Evolutionary conservation across 2,797 vertebrate genomes (phyloP).

Genomic region (Silurus lanzhouensis): DNA sequence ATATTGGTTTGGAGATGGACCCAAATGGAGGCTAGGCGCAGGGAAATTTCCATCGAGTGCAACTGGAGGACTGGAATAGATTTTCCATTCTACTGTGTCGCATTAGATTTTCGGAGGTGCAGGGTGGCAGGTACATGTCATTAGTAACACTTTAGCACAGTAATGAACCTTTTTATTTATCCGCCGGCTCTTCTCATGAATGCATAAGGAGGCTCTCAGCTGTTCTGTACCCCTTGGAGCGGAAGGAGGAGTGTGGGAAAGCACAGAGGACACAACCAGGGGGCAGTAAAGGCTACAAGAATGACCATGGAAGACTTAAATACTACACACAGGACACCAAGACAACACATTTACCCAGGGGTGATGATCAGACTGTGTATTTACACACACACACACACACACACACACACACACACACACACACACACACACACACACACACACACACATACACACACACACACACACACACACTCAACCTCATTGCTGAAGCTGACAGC

Average conservation of each 20-base stretch:
- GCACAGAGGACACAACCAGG: background rate
- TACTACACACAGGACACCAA: constrained; percentile 55
- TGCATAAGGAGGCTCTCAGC: constrained; percentile 87
- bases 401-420: constrained; percentile 4
- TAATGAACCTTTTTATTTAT: constrained; percentile 99
- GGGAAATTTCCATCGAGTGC: constrained; percentile 87
- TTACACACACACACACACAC: constrained; percentile 78
- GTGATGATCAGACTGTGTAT: constrained; percentile 78
- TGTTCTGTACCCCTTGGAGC: constrained; percentile 73
- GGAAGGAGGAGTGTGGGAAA: constrained; percentile 48
- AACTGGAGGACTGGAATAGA: constrained; percentile 81
- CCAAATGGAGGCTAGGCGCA: constrained; percentile 81
- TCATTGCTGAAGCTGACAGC: constrained; percentile 77
- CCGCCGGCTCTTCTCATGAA: constrained; percentile 92
- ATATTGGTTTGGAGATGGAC: constrained; percentile 89
- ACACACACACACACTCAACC: constrained; percentile 56
- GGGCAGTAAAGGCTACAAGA: constrained; percentile 32
- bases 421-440: constrained; percentile 68
- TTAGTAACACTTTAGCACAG: constrained; percentile 97
- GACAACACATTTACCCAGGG: constrained; percentile 65
- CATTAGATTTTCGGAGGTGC: constrained; percentile 99
- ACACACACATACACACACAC: constrained; percentile 10
- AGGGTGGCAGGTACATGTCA: constrained; percentile 97
- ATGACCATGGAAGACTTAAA: constrained; percentile 69
- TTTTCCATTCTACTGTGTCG: constrained; percentile 93